Evolutionary conservation across 2,113 vertebrate genomes (phyloP).

Genomic region (Trochalopteron elliotii): DNA sequence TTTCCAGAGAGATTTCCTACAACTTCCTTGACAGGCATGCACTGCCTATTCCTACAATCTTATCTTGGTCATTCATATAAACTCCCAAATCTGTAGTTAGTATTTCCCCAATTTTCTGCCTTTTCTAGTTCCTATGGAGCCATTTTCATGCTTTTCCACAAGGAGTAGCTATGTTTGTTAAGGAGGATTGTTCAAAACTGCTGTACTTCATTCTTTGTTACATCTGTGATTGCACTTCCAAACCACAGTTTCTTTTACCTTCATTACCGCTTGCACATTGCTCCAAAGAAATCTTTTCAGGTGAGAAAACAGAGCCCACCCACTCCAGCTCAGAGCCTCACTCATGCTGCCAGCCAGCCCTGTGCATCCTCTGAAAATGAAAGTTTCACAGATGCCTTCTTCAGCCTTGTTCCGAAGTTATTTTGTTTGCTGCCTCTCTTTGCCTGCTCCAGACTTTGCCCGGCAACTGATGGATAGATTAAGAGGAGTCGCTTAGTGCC

Average conservation of each 20-base stretch:
- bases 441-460: background rate
- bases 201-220: background rate
- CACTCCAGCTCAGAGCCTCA: background rate
- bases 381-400: background rate
- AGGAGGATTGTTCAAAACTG: background rate
- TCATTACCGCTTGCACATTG: fast-evolving
- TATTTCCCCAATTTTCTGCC: background rate
- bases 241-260: background rate
- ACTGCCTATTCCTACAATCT: background rate
- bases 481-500: background rate
- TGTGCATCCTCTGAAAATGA: background rate
- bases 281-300: background rate
- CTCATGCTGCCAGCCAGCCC: background rate
- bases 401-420: background rate
- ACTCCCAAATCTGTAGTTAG: background rate
- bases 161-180: background rate
- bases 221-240: background rate
- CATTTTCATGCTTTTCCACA: background rate
- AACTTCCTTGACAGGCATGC: background rate
- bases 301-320: background rate
- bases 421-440: background rate
- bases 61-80: background rate
- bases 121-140: background rate
- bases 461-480: background rate
- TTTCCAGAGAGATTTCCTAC: background rate